Percentiles rank a stretch among this genome's conserved stretches.
These are phyloP conservation scores for Chionomys nivalis DNA, from an alignment of 2,113 vertebrate species.

Conservation along the genomic window DNA sequence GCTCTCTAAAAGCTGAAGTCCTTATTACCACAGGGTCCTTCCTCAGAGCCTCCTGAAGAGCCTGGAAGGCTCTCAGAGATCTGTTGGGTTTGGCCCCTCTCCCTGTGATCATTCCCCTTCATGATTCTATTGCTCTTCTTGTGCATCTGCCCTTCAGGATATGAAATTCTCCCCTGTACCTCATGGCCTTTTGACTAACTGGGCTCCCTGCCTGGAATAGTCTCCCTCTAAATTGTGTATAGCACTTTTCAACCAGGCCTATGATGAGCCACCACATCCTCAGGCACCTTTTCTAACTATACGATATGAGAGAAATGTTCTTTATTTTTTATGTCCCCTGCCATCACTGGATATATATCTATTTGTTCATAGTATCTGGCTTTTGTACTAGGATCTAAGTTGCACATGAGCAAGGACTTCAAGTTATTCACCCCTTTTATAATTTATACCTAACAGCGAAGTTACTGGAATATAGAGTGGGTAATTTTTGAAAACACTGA, in stretches of 20 bases:
- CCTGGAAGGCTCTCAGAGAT: not conserved
- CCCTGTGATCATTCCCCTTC: not conserved
- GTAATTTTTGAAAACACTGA: not conserved
- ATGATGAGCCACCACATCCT: not conserved
- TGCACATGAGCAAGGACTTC: not conserved
- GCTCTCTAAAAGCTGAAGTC: not conserved
- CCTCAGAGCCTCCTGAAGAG: not conserved
- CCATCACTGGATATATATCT: not conserved
- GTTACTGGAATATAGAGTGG: not conserved
- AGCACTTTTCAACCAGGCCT: not conserved
- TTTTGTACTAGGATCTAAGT: constrained; percentile 1
- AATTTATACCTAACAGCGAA: not conserved
- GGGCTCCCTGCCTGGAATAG: not conserved
- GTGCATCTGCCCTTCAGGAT: not conserved
- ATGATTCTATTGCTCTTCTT: not conserved
- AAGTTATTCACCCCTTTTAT: not conserved
- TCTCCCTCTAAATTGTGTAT: not conserved
- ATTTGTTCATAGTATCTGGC: not conserved
- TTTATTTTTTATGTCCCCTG: not conserved
- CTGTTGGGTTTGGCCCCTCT: not conserved
- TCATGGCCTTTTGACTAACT: not conserved
- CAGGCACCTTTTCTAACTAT: not conserved
- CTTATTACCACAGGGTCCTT: not conserved
- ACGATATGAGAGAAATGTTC: not conserved
- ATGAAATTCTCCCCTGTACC: not conserved